phyloP scores from a whole-genome alignment of 2,113 vertebrate genomes.

The Melanotaenia duboulayi region DNA sequence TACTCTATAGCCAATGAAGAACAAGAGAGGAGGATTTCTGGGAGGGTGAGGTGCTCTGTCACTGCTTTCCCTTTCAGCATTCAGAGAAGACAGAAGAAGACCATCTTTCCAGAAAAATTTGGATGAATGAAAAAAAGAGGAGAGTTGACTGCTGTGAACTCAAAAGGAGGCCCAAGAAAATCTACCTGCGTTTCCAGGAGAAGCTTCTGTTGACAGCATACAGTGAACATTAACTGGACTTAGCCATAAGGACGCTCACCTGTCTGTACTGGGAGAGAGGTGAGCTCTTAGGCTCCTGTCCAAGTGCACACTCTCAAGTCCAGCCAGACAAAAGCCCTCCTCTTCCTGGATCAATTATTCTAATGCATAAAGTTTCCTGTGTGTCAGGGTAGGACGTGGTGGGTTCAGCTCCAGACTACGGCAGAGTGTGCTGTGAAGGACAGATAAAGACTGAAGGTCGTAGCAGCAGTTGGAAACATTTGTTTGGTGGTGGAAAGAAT shows the following conservation, averaged over 20 bases:
- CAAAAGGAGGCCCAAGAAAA: slow-evolving; percentile 14
- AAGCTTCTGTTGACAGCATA: slow-evolving; percentile 27
- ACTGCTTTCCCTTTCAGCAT: slow-evolving; percentile 31
- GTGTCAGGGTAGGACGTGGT: slow-evolving; percentile 52
- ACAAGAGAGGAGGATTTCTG: slow-evolving; percentile 71
- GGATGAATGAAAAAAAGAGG: slow-evolving; percentile 17
- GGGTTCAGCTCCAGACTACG: slow-evolving; percentile 57
- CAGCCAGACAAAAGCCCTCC: slow-evolving; percentile 51
- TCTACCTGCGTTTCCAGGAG: slow-evolving; percentile 7
- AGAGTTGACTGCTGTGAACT: not conserved
- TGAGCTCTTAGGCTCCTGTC: slow-evolving; percentile 12
- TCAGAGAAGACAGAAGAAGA: slow-evolving; percentile 44
- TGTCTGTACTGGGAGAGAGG: slow-evolving; percentile 31
- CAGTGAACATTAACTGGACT: slow-evolving; percentile 25
- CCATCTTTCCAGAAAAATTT: slow-evolving; percentile 9
- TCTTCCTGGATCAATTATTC: slow-evolving; percentile 66
- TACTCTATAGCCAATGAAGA: slow-evolving; percentile 75
- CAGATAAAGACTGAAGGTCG: slow-evolving; percentile 5
- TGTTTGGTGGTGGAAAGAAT: slow-evolving; percentile 64
- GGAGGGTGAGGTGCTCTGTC: slow-evolving; percentile 63
- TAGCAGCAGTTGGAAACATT: slow-evolving; percentile 17
- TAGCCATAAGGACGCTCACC: slow-evolving; percentile 47
- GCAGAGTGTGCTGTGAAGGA: slow-evolving; percentile 21
- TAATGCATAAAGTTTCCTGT: slow-evolving; percentile 62
- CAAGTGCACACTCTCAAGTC: slow-evolving; percentile 16